These are phyloP conservation scores for Toxotes jaculatrix DNA, from an alignment of 2,113 vertebrate genomes.

Conservation along the genomic window DNA sequence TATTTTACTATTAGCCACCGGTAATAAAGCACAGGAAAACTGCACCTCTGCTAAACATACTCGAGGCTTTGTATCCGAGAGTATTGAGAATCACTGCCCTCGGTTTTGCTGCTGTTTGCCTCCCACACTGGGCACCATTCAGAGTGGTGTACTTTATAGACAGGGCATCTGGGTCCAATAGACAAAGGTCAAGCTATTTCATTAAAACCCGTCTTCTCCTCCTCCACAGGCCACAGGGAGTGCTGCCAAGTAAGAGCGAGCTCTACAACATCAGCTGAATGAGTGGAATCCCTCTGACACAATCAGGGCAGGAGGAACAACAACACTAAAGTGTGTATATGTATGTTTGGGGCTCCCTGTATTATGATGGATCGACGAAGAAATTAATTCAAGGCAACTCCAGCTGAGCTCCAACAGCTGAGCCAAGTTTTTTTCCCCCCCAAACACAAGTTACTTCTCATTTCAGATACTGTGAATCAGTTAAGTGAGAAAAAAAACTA, in stretches of 20 bases:
- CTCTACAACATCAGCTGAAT: slow-evolving; percentile 34
- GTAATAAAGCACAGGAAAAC: neutral
- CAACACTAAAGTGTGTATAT: slow-evolving; percentile 24
- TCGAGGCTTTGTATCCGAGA: neutral
- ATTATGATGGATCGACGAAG: neutral
- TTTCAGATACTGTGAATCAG: neutral
- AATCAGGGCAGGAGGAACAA: slow-evolving; percentile 39
- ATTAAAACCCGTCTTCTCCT: slow-evolving; percentile 66
- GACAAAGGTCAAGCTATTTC: slow-evolving; percentile 72
- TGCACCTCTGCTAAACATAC: slow-evolving; percentile 16
- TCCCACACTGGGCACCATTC: slow-evolving; percentile 50
- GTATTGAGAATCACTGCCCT: neutral
- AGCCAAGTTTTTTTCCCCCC: slow-evolving; percentile 12
- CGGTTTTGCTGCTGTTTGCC: slow-evolving; percentile 26
- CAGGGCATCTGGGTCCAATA: slow-evolving; percentile 48
- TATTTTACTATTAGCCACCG: neutral
- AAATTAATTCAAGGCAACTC: slow-evolving; percentile 7
- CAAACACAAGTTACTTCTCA: neutral
- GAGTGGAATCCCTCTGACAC: slow-evolving; percentile 49
- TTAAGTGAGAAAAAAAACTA: neutral
- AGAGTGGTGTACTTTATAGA: slow-evolving; percentile 58
- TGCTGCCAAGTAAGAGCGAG: slow-evolving; percentile 44
- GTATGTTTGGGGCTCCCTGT: slow-evolving; percentile 33
- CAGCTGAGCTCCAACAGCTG: neutral
- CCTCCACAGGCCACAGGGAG: slow-evolving; percentile 61